phyloP scores from a whole-genome alignment of 1,140 invertebrate species.

The Bathynomus jamesi region DNA sequence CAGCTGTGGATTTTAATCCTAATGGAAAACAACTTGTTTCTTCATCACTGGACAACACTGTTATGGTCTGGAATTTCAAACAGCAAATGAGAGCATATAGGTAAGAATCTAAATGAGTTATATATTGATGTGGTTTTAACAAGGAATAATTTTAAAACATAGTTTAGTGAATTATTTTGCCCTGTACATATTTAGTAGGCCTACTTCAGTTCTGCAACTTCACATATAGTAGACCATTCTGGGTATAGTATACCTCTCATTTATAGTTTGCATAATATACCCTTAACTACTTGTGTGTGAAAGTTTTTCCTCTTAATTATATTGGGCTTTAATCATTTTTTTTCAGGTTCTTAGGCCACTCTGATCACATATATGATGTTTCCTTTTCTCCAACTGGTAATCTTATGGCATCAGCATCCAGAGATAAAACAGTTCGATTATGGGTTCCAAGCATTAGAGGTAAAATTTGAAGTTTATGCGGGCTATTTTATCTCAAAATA shows the following conservation, averaged over 20 bases:
- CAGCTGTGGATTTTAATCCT: slow-evolving; percentile 66
- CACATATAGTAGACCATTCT: background rate
- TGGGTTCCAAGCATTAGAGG: slow-evolving; percentile 77
- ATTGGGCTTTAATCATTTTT: no score
- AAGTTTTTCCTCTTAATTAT: no score
- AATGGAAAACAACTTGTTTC: slow-evolving; percentile 65
- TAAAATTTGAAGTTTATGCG: no score
- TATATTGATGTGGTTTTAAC: no score
- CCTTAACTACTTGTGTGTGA: no score
- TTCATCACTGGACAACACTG: slow-evolving; percentile 62
- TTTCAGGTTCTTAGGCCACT: slow-evolving; percentile 42
- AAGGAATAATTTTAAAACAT: no score
- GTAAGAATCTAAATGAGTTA: no score
- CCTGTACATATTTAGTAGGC: background rate
- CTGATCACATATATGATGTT: slow-evolving; percentile 51
- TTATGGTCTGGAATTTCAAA: slow-evolving; percentile 72
- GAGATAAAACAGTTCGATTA: slow-evolving; percentile 70
- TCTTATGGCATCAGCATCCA: slow-evolving; percentile 69
- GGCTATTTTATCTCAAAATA: no score
- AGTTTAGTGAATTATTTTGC: background rate
- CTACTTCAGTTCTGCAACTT: background rate
- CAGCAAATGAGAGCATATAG: slow-evolving; percentile 48
- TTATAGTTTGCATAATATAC: background rate
- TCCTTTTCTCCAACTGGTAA: slow-evolving; percentile 70
- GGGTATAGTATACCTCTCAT: background rate